Percentiles rank a stretch among this genome's conserved stretches.
phyloP scores from a whole-genome alignment of 1,140 invertebrate species.

The Kradibia gibbosae region DNA sequence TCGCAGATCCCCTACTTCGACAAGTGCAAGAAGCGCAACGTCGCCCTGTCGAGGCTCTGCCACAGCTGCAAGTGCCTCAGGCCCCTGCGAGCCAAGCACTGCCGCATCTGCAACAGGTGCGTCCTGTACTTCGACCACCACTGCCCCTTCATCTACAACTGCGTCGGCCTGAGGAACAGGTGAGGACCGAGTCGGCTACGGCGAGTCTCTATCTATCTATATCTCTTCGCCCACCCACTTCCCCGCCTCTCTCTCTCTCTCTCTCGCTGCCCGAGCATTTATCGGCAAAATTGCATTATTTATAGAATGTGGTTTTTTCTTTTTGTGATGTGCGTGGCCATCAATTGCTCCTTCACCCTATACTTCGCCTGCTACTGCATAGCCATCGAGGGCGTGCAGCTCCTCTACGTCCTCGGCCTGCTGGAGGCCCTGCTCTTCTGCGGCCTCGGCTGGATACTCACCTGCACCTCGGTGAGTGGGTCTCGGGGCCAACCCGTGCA shows the following conservation, averaged over 20 bases:
- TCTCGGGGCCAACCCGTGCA: too few relatives aligned
- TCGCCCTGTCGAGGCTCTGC: conserved; percentile 89
- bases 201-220: too few relatives aligned
- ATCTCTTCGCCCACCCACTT: too few relatives aligned
- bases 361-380: conserved; percentile 92
- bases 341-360: conserved; percentile 89
- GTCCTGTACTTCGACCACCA: conserved; percentile 95
- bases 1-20: conserved; percentile 87
- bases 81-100: conserved; percentile 91
- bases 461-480: conserved; percentile 91
- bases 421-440: conserved; percentile 88
- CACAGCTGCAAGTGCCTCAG: conserved; percentile 91
- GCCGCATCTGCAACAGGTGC: conserved; percentile 92
- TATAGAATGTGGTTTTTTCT: conserved; percentile 91
- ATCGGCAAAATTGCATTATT: conserved; percentile 47
- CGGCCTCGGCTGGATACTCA: conserved; percentile 88
- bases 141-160: conserved; percentile 96
- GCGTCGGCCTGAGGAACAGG: conserved; percentile 88
- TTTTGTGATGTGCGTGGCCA: conserved; percentile 88
- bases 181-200: too few relatives aligned
- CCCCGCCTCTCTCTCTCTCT: too few relatives aligned
- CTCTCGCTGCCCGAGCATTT: too few relatives aligned
- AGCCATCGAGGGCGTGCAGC: conserved; percentile 86
- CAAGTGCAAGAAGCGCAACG: conserved; percentile 89
- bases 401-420: conserved; percentile 85